phyloP scores from a whole-genome alignment of 1,140 invertebrate genomes.

The Camponotus pennsylvanicus region DNA sequence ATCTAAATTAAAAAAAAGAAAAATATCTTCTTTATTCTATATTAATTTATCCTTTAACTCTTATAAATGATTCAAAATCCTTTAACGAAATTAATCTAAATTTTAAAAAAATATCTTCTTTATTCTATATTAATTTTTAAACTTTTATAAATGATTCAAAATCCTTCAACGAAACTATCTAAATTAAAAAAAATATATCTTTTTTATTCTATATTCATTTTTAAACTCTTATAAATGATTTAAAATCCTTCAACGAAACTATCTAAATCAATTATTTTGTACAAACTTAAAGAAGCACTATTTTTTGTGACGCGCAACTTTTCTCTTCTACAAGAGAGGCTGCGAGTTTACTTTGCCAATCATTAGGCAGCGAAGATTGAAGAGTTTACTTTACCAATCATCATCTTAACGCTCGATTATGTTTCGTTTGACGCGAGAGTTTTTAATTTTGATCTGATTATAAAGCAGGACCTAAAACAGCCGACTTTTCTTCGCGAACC shows the following conservation, averaged over 20 bases:
- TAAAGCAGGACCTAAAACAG: slow-evolving; percentile 18
- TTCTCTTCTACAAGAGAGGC: too few species aligned
- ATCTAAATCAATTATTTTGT: not conserved
- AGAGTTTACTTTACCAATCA: not conserved
- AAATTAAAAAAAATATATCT: too few species aligned
- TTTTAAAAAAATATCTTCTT: too few species aligned
- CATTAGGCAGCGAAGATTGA: not conserved
- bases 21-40: not conserved
- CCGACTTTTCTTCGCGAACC: not conserved
- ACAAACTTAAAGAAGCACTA: not conserved
- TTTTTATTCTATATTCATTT: not conserved
- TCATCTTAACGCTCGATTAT: slow-evolving; percentile 15
- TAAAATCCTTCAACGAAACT: too few species aligned
- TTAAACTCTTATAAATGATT: not conserved
- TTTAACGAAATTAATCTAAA: too few species aligned
- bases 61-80: too few species aligned
- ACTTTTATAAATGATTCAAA: too few species aligned
- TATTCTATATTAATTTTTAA: too few species aligned
- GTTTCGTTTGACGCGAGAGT: slow-evolving; percentile 13
- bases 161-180: too few species aligned
- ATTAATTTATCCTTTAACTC: not conserved
- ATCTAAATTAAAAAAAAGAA: too few species aligned
- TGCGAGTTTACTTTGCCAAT: too few species aligned
- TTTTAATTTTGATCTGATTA: slow-evolving; percentile 52
- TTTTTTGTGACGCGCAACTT: not conserved